Percentiles rank a stretch among this genome's conserved stretches.
These are phyloP conservation scores for Drosophila grimshawi DNA, from an alignment of 1,140 invertebrate genomes.

Conservation along the genomic window DNA sequence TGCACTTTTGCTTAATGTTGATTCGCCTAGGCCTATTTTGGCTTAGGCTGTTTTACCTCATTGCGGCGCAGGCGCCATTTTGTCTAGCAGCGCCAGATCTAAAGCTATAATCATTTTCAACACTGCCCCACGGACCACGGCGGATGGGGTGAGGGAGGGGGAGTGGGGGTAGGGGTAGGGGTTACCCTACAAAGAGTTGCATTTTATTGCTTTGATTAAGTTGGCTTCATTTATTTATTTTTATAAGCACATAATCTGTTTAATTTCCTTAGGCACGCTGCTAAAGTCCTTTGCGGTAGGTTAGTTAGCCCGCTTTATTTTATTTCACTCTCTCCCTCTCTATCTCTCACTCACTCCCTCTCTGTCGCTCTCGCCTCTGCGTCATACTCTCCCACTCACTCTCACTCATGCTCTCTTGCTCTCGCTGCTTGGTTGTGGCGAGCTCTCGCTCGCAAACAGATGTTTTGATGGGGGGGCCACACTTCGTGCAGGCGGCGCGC, in stretches of 20 bases:
- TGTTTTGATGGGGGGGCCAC: constrained; percentile 33
- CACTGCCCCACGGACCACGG: no score
- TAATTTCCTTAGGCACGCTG: constrained; percentile 34
- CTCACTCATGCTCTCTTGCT: constrained; percentile 5
- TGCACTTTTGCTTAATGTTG: constrained; percentile 74
- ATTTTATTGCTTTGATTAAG: constrained; percentile 35
- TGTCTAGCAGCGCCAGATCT: constrained; percentile 19
- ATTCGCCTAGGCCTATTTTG: constrained; percentile 76
- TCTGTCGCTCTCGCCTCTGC: background rate
- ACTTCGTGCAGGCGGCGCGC: constrained; percentile 35
- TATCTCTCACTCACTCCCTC: background rate
- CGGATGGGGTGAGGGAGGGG: no score
- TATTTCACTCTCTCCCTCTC: constrained; percentile 6
- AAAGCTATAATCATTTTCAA: constrained; percentile 22
- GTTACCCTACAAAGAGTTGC: background rate
- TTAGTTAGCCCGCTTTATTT: constrained; percentile 57
- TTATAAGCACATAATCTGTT: constrained; percentile 38
- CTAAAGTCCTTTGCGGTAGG: constrained; percentile 66
- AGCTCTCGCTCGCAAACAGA: constrained; percentile 50
- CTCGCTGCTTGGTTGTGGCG: constrained; percentile 9
- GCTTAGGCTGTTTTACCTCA: constrained; percentile 35
- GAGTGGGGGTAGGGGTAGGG: no score
- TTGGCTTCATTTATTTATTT: constrained; percentile 27
- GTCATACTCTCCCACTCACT: background rate
- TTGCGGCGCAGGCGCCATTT: constrained; percentile 68